These are phyloP conservation scores for Drosophila rufa DNA, from an alignment of 1,140 invertebrate genomes.

Conservation along the genomic window DNA sequence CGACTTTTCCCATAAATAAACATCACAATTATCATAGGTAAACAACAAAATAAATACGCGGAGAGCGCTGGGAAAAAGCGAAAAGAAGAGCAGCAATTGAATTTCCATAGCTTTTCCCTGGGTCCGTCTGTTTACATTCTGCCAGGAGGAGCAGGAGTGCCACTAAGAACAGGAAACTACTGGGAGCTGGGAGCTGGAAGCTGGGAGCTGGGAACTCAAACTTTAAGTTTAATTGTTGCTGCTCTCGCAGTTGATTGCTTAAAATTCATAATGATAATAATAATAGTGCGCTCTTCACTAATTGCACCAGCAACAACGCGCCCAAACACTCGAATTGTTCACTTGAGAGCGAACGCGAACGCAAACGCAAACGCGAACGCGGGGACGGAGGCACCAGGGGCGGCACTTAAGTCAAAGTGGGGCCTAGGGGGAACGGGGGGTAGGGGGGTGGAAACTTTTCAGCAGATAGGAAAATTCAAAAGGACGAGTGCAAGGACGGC, in stretches of 20 bases:
- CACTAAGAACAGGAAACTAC: conserved; percentile 4
- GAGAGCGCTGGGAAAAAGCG: neutral
- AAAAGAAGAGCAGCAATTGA: conserved; percentile 64
- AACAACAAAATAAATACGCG: conserved; percentile 76
- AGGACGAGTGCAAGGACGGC: conserved; percentile 10
- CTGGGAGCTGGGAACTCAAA: conserved; percentile 26
- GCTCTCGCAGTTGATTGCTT: conserved; percentile 71
- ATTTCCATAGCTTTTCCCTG: conserved; percentile 52
- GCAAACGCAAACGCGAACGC: neutral
- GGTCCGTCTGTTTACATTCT: conserved; percentile 53
- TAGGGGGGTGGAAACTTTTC: conserved; percentile 35
- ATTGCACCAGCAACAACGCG: conserved; percentile 62
- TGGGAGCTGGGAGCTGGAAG: neutral
- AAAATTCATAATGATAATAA: conserved; percentile 83
- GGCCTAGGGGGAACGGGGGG: neutral
- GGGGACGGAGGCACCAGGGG: neutral
- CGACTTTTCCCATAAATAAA: conserved; percentile 70
- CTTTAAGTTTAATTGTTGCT: conserved; percentile 74
- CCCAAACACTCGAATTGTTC: conserved; percentile 64
- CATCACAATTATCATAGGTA: conserved; percentile 80
- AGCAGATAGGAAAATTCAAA: conserved; percentile 47
- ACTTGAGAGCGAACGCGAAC: conserved; percentile 38
- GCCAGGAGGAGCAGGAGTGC: conserved; percentile 1
- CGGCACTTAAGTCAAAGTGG: conserved; percentile 49
- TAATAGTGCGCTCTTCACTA: conserved; percentile 78